These are phyloP conservation scores for Caenorhabditis becei DNA, from an alignment of 2,888 invertebrate genomes.

Conservation along the genomic window DNA sequence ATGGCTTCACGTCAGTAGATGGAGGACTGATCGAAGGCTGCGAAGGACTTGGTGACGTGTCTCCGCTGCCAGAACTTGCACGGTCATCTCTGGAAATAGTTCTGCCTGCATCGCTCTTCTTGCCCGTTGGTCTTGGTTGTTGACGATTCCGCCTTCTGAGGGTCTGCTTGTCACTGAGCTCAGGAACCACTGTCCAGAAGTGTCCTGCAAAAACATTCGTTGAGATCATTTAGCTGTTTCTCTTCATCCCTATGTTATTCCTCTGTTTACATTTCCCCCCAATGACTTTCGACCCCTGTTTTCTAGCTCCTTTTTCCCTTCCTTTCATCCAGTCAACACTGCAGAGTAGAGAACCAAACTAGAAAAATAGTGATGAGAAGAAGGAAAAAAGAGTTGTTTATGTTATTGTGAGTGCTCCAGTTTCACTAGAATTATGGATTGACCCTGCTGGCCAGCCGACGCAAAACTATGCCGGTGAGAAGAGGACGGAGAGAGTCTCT, in stretches of 20 bases:
- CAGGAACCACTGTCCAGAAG: conserved; percentile 81
- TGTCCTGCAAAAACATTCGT: conserved; percentile 71
- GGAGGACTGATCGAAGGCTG: conserved; percentile 64
- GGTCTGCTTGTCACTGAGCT: conserved; percentile 79
- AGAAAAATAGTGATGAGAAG: conserved; percentile 49
- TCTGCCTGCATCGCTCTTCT: conserved; percentile 43
- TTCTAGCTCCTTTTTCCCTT: conserved; percentile 9
- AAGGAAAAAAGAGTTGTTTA: conserved; percentile 47
- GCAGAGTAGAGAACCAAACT: conserved; percentile 41
- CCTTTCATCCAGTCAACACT: conserved; percentile 43
- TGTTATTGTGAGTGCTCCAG: conserved; percentile 50
- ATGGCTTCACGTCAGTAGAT: conserved; percentile 67
- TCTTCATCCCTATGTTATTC: background rate
- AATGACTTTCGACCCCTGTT: conserved; percentile 45
- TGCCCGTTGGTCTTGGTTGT: conserved; percentile 44
- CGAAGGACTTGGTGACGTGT: conserved; percentile 66
- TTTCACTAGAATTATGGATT: conserved; percentile 52
- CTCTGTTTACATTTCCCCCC: conserved; percentile 25
- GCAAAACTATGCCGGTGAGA: conserved; percentile 23
- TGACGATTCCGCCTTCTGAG: conserved; percentile 69
- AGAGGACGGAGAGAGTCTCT: conserved; percentile 20
- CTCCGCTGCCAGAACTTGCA: conserved; percentile 61
- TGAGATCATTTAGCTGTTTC: background rate
- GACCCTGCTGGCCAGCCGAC: conserved; percentile 16
- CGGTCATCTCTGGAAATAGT: conserved; percentile 60